Evolutionary conservation across 1,140 invertebrate genomes (phyloP), one percentile per base, ranked within the genome.

Genomic region (Reticulitermes speratus): DNA sequence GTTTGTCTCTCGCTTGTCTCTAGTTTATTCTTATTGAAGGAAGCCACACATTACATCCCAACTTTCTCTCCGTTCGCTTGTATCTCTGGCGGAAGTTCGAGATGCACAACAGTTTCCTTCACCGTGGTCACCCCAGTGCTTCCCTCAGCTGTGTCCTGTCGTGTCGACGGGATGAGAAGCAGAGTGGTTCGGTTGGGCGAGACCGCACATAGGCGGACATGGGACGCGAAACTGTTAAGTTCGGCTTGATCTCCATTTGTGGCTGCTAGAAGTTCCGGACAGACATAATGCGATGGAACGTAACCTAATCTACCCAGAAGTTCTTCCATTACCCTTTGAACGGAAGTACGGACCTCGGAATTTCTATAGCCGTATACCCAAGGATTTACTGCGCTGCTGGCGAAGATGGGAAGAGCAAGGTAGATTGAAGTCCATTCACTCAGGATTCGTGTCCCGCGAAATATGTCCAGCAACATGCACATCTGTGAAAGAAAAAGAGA

Each of bases 341-440:
- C 94, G 9, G 94, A 94, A 0, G 92, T 88, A 32, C 94, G 91
- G 88, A 95, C 93, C 88, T 95, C 94, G 0, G 93, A 92, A 87
- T 94, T 94, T 86, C 94, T 92, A 89, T 94, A 95, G 0, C 94
- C 94, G 88, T 95, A 95, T 19, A 95, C 91, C 94, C 94, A 95
- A 0, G 94, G 94, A 88, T 95, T 95, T 25, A 93, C 90, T 0
- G 93, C 93, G 87, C 93, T 94, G 88, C 93, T 94, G 0, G 93
- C 91, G 44, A 95, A 90, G 9, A 94, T 93, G 1, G 94, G 92
- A 16, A 94, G 90, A 5, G 93, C 92, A 12, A 93, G 89, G 90
- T 93, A 94, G 16, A 94, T 91, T 7, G 91, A 90, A 8, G 92
- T 88, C 92, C 93, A 93, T 32, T 92, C 90, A 14, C 92, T 90